A percentile compares a stretch with the other conserved stretches of the same genome.
phyloP scores from a whole-genome alignment of 2,888 invertebrate species.

The Octodonta nipae region DNA sequence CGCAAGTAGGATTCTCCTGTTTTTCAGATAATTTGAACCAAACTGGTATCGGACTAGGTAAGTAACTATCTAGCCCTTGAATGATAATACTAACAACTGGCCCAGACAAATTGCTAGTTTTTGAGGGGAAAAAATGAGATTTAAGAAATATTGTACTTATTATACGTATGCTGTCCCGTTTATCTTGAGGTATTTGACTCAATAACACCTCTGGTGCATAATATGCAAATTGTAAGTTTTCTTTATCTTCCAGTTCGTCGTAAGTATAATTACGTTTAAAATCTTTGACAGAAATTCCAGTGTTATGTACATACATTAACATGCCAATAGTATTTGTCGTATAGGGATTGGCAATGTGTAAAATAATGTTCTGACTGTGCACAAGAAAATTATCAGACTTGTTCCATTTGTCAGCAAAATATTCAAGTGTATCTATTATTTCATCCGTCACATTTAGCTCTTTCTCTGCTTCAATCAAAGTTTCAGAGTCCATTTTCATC shows the following conservation, averaged over 20 bases:
- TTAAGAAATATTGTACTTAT: slow-evolving; percentile 26
- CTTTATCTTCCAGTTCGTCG: slow-evolving; percentile 20
- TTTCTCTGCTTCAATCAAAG: slow-evolving; percentile 36
- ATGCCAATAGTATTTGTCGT: slow-evolving; percentile 41
- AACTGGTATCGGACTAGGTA: slow-evolving; percentile 42
- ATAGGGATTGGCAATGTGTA: slow-evolving; percentile 41
- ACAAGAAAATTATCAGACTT: slow-evolving; percentile 8
- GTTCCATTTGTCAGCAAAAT: neutral
- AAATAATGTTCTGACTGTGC: slow-evolving; percentile 36
- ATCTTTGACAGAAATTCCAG: slow-evolving; percentile 30
- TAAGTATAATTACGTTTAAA: slow-evolving; percentile 38
- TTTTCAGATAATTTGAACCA: slow-evolving; percentile 37
- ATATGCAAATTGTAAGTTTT: slow-evolving; percentile 23
- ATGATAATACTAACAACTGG: slow-evolving; percentile 47
- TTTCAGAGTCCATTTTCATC: slow-evolving; percentile 14
- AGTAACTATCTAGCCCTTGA: slow-evolving; percentile 42
- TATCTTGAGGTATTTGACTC: slow-evolving; percentile 12
- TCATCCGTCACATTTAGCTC: slow-evolving; percentile 50
- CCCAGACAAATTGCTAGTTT: slow-evolving; percentile 10
- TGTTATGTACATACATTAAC: slow-evolving; percentile 27
- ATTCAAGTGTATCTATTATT: slow-evolving; percentile 41
- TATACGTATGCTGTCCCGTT: slow-evolving; percentile 16
- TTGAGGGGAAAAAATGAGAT: slow-evolving; percentile 23
- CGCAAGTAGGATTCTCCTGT: slow-evolving; percentile 33
- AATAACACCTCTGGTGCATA: slow-evolving; percentile 25